phyloP scores from a whole-genome alignment of 2,888 invertebrate genomes.

The Andrena trimmerana region DNA sequence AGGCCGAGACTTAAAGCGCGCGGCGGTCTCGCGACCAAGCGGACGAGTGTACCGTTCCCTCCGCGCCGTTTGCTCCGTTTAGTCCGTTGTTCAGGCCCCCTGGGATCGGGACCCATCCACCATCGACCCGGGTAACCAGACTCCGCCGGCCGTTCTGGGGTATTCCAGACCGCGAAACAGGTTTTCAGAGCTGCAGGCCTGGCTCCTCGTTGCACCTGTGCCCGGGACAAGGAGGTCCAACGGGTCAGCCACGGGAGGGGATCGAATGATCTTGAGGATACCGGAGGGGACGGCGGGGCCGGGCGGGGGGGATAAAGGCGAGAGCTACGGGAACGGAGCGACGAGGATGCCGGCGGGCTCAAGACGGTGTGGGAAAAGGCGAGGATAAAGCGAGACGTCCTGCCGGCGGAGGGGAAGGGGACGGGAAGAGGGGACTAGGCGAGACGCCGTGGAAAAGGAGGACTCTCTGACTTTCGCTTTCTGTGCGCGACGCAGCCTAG shows the following conservation, averaged over 20 bases:
- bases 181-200: constrained; percentile 65
- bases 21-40: not conserved
- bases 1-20: constrained; percentile 44
- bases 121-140: constrained; percentile 66
- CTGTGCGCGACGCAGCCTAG: constrained; percentile 79
- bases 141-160: constrained; percentile 59
- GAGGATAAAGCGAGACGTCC: constrained; percentile 28
- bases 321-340: constrained; percentile 68
- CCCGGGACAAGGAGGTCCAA: constrained; percentile 65
- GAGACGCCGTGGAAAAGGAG: constrained; percentile 78
- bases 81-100: constrained; percentile 10
- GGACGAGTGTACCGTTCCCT: constrained; percentile 29
- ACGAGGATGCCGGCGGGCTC: constrained; percentile 70
- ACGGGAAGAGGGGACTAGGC: constrained; percentile 65
- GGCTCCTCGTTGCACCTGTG: constrained; percentile 74
- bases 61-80: constrained; percentile 10
- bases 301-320: constrained; percentile 76
- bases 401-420: constrained; percentile 34
- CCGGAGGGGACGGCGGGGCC: constrained; percentile 49
- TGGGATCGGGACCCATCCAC: constrained; percentile 37
- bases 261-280: constrained; percentile 78
- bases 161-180: constrained; percentile 72
- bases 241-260: constrained; percentile 43
- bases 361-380: constrained; percentile 36
- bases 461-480: constrained; percentile 82